Evolutionary conservation across 1,140 invertebrate species (phyloP).

Genomic region (Lasioglossum albipes): DNA sequence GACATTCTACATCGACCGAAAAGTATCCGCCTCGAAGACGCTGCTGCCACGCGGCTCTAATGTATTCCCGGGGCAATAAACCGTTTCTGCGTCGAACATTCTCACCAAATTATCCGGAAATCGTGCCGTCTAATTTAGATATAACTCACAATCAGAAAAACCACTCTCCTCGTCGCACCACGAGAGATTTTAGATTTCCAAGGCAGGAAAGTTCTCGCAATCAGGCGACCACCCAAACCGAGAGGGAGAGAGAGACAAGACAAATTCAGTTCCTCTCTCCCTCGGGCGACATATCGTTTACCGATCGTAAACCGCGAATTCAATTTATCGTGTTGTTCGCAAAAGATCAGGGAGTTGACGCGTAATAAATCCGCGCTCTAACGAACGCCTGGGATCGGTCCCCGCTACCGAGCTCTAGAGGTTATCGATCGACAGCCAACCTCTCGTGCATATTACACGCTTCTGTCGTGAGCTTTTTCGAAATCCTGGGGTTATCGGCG

Average conservation of each 20-base stretch:
- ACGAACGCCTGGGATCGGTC: background rate
- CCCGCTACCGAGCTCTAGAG: no score
- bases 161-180: no score
- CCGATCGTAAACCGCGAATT: conserved; percentile 12
- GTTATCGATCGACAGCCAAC: conserved; percentile 13
- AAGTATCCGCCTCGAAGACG: no score
- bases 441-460: conserved; percentile 25
- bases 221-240: no score
- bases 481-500: conserved; percentile 30
- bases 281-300: conserved; percentile 4
- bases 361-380: background rate
- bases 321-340: conserved; percentile 11
- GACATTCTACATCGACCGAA: no score
- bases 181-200: no score
- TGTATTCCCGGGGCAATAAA: no score
- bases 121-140: no score
- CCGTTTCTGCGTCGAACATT: no score
- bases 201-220: no score
- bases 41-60: no score
- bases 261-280: background rate
- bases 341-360: background rate
- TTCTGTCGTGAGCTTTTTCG: conserved; percentile 16
- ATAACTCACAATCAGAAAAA: background rate
- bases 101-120: no score
- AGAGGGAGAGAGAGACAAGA: background rate